Evolutionary conservation across 1,140 invertebrate species (phyloP), one percentile per base, ranked within the genome.

Genomic region (Drosophila guanche): DNA sequence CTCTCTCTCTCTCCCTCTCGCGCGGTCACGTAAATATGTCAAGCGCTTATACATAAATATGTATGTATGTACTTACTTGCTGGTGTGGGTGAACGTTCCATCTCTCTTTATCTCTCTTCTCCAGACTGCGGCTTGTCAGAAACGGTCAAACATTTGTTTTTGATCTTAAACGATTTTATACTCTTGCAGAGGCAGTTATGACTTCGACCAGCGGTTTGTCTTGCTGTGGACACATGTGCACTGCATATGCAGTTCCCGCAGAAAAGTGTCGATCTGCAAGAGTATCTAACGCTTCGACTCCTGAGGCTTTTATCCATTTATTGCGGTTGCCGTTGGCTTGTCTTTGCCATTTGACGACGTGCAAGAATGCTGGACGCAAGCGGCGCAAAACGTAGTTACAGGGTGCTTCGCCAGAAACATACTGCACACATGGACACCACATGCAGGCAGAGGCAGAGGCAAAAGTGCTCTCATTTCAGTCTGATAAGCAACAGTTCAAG

Each of bases 11-110:
- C 22, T 33, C n/a, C n/a, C 37, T 27, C 29, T 65, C 61, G 50
- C 45, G 7, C 50, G 63, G 61, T 71, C 80, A 86, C 81, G 80
- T 86, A 84, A 84, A 75, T 85, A 70, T 84, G 79, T 76, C 79
- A 85, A 54, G 29, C 71, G 41, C 40, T 65, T 61, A 37, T 12
- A 27, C 25, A 27, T 27, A 27, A 5, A 6, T 27, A 20, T 20
- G 16, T 20, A 20, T 20, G 16, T 20, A 20, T 20, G 16, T 20
- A 27, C 5, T 6, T 6, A 37, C 3, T 37, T 50, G 72, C 63
- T 66, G 56, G 72, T 86, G 66, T 84, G 65, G 60, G 45, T 59
- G 71, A 70, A 61, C 45, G 60, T 59, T 41, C 41, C 20, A n/a
- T 58, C 33, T 20, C 37, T 25, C 48, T 29, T 23, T 46, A 12